These are phyloP conservation scores for Baronia brevicornis DNA, from an alignment of 2,888 invertebrate species.

Conservation along the genomic window DNA sequence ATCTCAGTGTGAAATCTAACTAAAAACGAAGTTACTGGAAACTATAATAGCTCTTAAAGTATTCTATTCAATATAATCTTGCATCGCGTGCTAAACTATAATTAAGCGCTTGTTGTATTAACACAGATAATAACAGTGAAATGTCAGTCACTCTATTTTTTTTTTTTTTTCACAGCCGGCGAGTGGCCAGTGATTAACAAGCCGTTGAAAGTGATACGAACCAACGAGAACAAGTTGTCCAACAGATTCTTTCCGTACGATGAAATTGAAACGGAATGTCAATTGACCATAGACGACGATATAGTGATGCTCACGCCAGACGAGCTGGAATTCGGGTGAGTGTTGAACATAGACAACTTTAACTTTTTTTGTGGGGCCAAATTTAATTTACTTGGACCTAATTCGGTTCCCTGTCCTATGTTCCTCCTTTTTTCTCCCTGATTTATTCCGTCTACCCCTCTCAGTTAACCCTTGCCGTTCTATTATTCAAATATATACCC, in stretches of 20 bases:
- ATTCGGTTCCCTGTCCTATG: no score
- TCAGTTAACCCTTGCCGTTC: no score
- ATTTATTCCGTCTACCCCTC: no score
- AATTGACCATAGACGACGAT: constrained; percentile 96
- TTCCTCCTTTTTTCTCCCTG: no score
- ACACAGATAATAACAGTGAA: neutral
- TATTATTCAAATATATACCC: no score
- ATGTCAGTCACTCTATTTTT: constrained; percentile 12
- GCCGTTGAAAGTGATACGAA: constrained; percentile 92
- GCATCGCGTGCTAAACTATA: no score
- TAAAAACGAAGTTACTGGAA: no score
- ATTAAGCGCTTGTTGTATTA: neutral
- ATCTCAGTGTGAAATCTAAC: no score
- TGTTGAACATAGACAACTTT: constrained; percentile 31
- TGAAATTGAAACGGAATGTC: constrained; percentile 97
- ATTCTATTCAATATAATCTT: no score
- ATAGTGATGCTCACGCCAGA: constrained; percentile 96
- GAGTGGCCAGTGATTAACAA: constrained; percentile 93
- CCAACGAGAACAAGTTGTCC: constrained; percentile 93
- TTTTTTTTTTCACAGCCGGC: constrained; percentile 77
- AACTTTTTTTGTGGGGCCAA: no score
- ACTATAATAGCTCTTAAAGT: no score
- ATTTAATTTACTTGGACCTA: no score
- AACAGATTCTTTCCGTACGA: constrained; percentile 96
- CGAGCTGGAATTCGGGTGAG: constrained; percentile 95